These are phyloP conservation scores for Aethina tumida DNA, from an alignment of 1,140 invertebrate species.

Conservation along the genomic window DNA sequence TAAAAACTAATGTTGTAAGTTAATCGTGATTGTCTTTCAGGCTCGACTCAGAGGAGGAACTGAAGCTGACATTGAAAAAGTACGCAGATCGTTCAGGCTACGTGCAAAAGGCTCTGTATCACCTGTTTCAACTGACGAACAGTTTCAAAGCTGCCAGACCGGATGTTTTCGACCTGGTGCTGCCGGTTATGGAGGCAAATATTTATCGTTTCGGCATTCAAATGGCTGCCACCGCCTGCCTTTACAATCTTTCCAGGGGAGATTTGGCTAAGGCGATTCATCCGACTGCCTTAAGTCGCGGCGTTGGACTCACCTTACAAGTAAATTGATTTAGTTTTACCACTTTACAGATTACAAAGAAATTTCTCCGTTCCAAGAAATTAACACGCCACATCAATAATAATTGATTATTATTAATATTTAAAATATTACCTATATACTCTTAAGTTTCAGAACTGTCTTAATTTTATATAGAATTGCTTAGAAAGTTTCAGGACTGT, in stretches of 20 bases:
- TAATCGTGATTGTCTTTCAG: too few species aligned
- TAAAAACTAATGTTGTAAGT: too few species aligned
- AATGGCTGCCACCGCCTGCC: constrained; percentile 71
- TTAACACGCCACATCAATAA: too few species aligned
- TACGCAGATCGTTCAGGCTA: constrained; percentile 52
- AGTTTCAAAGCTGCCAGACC: constrained; percentile 36
- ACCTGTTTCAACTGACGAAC: constrained; percentile 53
- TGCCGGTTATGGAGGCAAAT: constrained; percentile 58
- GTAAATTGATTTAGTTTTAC: too few species aligned
- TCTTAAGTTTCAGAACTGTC: too few species aligned
- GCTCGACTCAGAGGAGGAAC: constrained; percentile 27
- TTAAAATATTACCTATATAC: too few species aligned
- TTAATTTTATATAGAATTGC: too few species aligned
- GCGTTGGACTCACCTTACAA: constrained; percentile 62
- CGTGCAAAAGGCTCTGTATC: constrained; percentile 63
- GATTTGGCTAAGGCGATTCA: constrained; percentile 58
- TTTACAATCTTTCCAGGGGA: constrained; percentile 69
- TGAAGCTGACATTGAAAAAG: constrained; percentile 45
- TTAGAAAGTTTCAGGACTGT: too few species aligned
- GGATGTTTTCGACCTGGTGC: constrained; percentile 61
- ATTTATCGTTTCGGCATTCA: constrained; percentile 51
- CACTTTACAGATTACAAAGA: too few species aligned
- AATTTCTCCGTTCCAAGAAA: too few species aligned
- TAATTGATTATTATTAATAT: too few species aligned
- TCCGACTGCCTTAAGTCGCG: constrained; percentile 52